Base-by-base conservation (phyloP, 2,888 invertebrate species). In the Drosophila prolongata region DNA sequence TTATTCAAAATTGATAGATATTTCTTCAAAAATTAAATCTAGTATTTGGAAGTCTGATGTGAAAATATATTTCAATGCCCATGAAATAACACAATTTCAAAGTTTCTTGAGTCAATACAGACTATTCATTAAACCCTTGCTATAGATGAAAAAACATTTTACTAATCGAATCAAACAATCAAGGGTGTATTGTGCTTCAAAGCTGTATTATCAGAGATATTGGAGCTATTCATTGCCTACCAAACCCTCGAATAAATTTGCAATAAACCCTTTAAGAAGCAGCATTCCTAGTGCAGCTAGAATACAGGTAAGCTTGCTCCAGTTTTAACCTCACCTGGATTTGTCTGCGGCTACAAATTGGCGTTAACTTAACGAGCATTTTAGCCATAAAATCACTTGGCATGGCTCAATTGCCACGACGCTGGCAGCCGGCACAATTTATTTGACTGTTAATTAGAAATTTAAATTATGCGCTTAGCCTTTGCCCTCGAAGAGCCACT, bases 371-470 rank as follows among this genome's bases (percentile, higher is more conserved):
- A 84, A 85, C 82, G 86, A 77, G 75, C 74, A 75, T 72, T 82
- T 87, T 68, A 71, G 78, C 77, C 77, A 85, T 85, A 82, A 77
- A 87, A 81, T 87, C 81, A 67, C 68, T 77, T 84, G 72, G 68
- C 66, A 56, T 46, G 59, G 75, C 77, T 80, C 77, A 76, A 84
- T 87, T 75, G 81, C 85, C 67, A 68, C 70, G 57, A 54, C 72
- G 49, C 59, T 77, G 79, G 64, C 79, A 75, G 78, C 73, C 73
- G 76, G 76, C 72, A 76, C 70, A 85, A 85, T 87, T 85, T 85
- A 85, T 87, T 87, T 77, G 80, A 85, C 88, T 87, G 80, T 87
- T 87, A 87, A 85, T 87, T 85, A 82, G 72, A 85, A 87, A 76
- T 87, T 80, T 85, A 85, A 85, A 87, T 82, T 87, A 85, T 87